Evolutionary conservation across 30 jellyfish, hydroid and myxozoan genomes (phyloP), one percentile per base, ranked within the genome.

Genomic region (Morbakka virulenta): DNA sequence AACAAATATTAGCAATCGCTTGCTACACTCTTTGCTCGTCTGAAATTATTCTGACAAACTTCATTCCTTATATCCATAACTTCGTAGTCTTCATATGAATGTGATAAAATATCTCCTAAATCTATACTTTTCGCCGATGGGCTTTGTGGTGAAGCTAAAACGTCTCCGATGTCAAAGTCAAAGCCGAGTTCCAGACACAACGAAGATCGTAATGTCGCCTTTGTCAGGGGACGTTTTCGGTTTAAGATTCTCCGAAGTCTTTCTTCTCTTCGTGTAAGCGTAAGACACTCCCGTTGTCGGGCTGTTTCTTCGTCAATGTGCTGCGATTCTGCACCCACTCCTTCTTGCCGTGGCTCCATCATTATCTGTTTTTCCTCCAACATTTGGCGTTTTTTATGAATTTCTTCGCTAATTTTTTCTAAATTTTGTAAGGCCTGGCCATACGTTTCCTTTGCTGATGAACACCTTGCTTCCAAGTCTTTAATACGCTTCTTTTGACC

Each of bases 41-140:
- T 9, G 9, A 41, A 17, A 17, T 17, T 41, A 6, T 41, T 17
- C 17, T n/a, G n/a, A n/a, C n/a, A n/a, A n/a, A n/a, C n/a, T n/a
- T n/a, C n/a, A n/a, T n/a, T n/a, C n/a, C n/a, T 72, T 48, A 83
- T 73, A 62, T 83, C 94, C 14, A 83, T 77, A 36, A 83, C 87
- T 4, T 87, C 94, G 66, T 72, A 83, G 27, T 83, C 94, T 14
- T 63, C 94, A 50, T 49, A 73, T 9, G 87, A 83, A 33, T 69
- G 87, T 9, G 94, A 26, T 51, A 83, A 51, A 28, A 89, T 80
- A 35, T 82, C 84, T 21, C 98, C 98, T 6, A 91, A 81, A 68
- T 91, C 98, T 24, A 91, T 82, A 57, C 98, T 91, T 41, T 83
- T 80, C 3, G 98, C 50, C 1, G 96, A 84, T 34, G 98, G 98